These are phyloP conservation scores for Homarus gammarus DNA, from an alignment of 2,888 invertebrate genomes.

Conservation along the genomic window DNA sequence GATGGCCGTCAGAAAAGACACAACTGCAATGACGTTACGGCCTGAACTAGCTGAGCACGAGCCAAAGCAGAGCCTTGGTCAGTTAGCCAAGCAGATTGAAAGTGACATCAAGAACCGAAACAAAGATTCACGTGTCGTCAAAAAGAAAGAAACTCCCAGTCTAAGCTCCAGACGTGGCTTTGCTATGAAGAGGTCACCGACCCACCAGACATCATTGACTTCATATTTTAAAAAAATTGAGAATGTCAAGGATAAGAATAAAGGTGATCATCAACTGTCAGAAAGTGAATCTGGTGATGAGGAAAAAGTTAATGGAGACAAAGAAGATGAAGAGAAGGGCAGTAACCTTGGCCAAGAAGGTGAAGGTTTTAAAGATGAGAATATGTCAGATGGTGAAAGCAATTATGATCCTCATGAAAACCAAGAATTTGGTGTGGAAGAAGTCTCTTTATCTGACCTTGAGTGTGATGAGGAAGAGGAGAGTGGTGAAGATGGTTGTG, in stretches of 20 bases:
- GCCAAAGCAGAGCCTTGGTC: slow-evolving; percentile 42
- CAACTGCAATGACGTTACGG: slow-evolving; percentile 24
- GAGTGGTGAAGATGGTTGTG: not conserved
- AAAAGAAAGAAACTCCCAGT: slow-evolving; percentile 21
- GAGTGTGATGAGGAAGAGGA: slow-evolving; percentile 15
- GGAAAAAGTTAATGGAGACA: not conserved
- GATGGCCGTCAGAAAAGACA: slow-evolving; percentile 59
- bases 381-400: slow-evolving; percentile 2
- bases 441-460: slow-evolving; percentile 50
- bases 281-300: slow-evolving; percentile 60
- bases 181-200: slow-evolving; percentile 59
- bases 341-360: not conserved
- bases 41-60: slow-evolving; percentile 52
- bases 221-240: slow-evolving; percentile 35
- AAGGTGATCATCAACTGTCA: slow-evolving; percentile 37
- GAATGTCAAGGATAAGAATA: not conserved
- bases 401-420: slow-evolving; percentile 58
- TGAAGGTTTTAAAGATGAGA: not conserved
- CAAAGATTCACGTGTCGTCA: not conserved
- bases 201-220: slow-evolving; percentile 54
- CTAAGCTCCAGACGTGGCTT: slow-evolving; percentile 49
- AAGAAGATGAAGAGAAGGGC: not conserved
- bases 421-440: slow-evolving; percentile 54
- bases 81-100: slow-evolving; percentile 55
- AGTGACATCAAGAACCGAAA: slow-evolving; percentile 40